A percentile compares a stretch with the other conserved stretches of the same genome.
phyloP scores from a whole-genome alignment of 2,888 invertebrate genomes.

The Steinernema hermaphroditum region DNA sequence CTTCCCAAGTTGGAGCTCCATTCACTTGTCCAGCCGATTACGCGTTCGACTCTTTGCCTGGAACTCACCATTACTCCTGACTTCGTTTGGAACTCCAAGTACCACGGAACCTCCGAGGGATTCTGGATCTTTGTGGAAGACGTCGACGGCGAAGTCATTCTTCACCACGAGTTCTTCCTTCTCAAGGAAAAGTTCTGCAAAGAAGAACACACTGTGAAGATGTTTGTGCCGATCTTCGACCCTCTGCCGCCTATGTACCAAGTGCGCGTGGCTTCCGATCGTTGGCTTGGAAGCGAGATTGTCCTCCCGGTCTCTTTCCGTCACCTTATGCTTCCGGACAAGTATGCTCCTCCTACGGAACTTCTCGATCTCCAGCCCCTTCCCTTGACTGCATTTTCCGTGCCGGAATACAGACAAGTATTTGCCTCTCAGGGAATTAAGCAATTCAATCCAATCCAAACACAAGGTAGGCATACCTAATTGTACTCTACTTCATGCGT shows the following conservation, averaged over 20 bases:
- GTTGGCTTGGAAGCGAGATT: constrained; percentile 69
- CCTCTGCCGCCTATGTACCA: constrained; percentile 98
- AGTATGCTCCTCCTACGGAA: constrained; percentile 96
- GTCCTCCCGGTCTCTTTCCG: constrained; percentile 90
- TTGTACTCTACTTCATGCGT: neutral
- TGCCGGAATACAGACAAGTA: constrained; percentile 81
- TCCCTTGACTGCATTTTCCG: constrained; percentile 85
- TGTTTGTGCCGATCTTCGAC: constrained; percentile 97
- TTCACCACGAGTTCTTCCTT: constrained; percentile 93
- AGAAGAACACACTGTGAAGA: constrained; percentile 94
- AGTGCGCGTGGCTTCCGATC: constrained; percentile 73
- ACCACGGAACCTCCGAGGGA: constrained; percentile 73
- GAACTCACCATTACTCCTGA: constrained; percentile 96
- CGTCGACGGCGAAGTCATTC: constrained; percentile 74
- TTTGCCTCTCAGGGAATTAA: constrained; percentile 80
- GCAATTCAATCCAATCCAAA: constrained; percentile 97
- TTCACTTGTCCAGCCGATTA: constrained; percentile 96
- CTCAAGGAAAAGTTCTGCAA: constrained; percentile 86
- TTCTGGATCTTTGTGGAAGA: constrained; percentile 75
- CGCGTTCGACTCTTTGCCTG: constrained; percentile 82
- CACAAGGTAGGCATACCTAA: constrained; percentile 73
- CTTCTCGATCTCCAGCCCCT: constrained; percentile 92
- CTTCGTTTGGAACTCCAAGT: constrained; percentile 95
- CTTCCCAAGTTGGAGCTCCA: constrained; percentile 93
- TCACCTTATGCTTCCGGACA: constrained; percentile 94